These are phyloP conservation scores for Chanos chanos DNA, from an alignment of 2,797 vertebrate species.

Conservation along the genomic window DNA sequence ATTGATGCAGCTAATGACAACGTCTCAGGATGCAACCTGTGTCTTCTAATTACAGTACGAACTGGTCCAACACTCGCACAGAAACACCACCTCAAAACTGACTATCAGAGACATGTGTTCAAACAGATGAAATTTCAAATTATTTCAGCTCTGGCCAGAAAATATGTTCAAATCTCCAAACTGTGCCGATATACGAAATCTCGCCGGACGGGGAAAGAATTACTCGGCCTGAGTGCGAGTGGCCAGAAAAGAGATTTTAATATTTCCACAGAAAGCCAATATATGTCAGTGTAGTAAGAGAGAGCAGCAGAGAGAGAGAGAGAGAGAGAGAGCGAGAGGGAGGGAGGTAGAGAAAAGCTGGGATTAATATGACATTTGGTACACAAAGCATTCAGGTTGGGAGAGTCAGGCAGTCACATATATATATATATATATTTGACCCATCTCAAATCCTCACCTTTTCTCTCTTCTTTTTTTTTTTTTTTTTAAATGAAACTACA, in stretches of 20 bases:
- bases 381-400: constrained; percentile 30
- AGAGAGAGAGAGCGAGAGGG: constrained; percentile 1
- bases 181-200: no score
- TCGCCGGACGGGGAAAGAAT: no score
- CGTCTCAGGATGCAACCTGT: no score
- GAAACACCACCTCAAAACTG: no score
- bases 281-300: background rate
- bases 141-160: no score
- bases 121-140: no score
- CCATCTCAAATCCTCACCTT: constrained; percentile 57
- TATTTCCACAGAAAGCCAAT: constrained; percentile 22
- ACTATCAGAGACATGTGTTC: no score
- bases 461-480: constrained; percentile 55
- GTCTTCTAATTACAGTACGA: no score
- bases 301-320: constrained; percentile 3
- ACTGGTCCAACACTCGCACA: no score
- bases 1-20: no score
- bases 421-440: constrained; percentile 52
- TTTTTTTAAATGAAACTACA: constrained; percentile 68
- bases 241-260: constrained; percentile 27
- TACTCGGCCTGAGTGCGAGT: background rate
- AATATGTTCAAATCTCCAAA: no score
- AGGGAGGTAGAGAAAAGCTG: constrained; percentile 24
- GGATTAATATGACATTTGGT: constrained; percentile 35
- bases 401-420: constrained; percentile 53